These are phyloP conservation scores for Drosophila nannoptera DNA, from an alignment of 1,140 invertebrate genomes.

Conservation along the genomic window DNA sequence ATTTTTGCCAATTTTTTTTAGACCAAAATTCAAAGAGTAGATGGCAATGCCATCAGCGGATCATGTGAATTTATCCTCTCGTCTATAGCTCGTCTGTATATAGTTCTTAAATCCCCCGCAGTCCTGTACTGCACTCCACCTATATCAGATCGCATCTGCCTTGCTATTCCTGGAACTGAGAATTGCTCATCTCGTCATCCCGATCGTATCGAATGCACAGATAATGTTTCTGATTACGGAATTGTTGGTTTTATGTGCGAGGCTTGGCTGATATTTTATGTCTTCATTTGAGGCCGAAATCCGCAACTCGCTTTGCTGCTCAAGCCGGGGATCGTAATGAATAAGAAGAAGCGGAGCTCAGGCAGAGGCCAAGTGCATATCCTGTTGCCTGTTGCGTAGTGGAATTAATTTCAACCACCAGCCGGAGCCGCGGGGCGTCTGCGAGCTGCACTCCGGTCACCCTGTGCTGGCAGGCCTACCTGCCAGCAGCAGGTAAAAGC, in stretches of 20 bases:
- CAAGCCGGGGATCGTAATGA: conserved; percentile 8
- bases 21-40: too few relatives aligned
- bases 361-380: conserved; percentile 42
- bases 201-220: too few relatives aligned
- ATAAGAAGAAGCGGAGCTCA: background rate
- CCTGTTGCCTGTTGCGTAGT: conserved; percentile 57
- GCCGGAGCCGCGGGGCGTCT: conserved; percentile 57
- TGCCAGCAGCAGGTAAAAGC: conserved; percentile 38
- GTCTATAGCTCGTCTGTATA: too few relatives aligned
- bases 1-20: too few relatives aligned
- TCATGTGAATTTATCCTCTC: too few relatives aligned
- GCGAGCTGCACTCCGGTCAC: conserved; percentile 7
- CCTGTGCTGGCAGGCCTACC: conserved; percentile 35
- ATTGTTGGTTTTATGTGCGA: background rate
- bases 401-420: conserved; percentile 71
- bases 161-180: too few relatives aligned
- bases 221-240: too few relatives aligned
- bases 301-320: conserved; percentile 37
- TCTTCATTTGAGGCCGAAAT: conserved; percentile 57
- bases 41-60: too few relatives aligned
- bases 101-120: too few relatives aligned
- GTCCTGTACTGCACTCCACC: too few relatives aligned
- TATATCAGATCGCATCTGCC: too few relatives aligned
- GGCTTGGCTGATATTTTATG: conserved; percentile 53
- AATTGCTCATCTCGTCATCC: too few relatives aligned